Evolutionary conservation across 2,113 vertebrate species (phyloP), one percentile per base, ranked within the genome.

Genomic region (Pyxicephalus adspersus): DNA sequence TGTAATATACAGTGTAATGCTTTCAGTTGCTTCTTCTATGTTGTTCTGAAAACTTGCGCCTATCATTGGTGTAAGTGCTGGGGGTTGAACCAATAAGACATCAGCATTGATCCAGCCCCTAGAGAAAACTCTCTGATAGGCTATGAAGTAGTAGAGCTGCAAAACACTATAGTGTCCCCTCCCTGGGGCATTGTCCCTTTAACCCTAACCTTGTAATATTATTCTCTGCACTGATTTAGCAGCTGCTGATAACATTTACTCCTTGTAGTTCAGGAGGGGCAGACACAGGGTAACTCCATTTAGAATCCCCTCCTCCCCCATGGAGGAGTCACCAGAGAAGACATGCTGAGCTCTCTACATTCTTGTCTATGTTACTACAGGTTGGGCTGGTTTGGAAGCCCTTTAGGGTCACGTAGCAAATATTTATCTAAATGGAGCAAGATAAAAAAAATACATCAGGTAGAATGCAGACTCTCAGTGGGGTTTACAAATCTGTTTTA

Each of bases 81-180:
- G 11, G 4, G 31, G 20, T 17, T 51, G 31, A 23, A 28, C 77
- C 77, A 80, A 80, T 80, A 50, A 55, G 22, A 71, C 4, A 13
- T 19, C 55, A 20, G 55, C 0, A 6, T 16, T 17, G 13, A 50
- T 50, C 55, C 66, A 67, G 51, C 54, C 66, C 77, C 23, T 25
- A 7, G 23, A 63, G 34, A 4, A 0, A 13, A 5, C 6, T 3
- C n/a, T 29, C 23, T 52, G 19, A 80, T 80, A 63, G 77, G 77
- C 19, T 51, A 17, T 4, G 5, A 20, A 2, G 11, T 23, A 26
- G 11, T 16, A 28, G 15, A 22, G 26, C 63, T 66, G 29, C 25
- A 77, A 38, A 65, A 54, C 45, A 65, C 29, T 63, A 31, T 11
- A 3, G 34, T 55, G 20, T 29, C 26, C 25, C 52, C 26, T 34